phyloP scores from a whole-genome alignment of 92 coral and sea anemone species.

The Heliopora coerulea region DNA sequence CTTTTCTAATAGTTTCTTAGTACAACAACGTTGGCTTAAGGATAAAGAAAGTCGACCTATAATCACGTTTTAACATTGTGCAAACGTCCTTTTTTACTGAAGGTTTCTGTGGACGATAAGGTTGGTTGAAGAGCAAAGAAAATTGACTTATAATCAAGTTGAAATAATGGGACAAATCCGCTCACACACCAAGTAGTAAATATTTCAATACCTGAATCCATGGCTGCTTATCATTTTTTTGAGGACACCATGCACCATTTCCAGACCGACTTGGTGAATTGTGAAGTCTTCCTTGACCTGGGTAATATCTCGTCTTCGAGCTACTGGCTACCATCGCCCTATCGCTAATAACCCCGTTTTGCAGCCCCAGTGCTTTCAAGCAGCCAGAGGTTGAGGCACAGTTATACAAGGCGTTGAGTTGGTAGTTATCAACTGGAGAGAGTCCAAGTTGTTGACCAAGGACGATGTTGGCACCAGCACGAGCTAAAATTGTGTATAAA shows the following conservation, averaged over 20 bases:
- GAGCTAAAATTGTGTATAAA: constrained; percentile 68
- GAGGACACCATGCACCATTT: constrained; percentile 36
- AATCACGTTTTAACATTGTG: too few relatives aligned
- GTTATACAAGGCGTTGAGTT: constrained; percentile 70
- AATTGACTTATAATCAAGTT: too few relatives aligned
- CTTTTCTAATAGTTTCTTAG: too few relatives aligned
- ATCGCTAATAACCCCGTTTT: constrained; percentile 33
- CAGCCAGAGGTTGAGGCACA: constrained; percentile 49
- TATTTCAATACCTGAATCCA: constrained; percentile 18
- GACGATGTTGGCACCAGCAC: constrained; percentile 57
- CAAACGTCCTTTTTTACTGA: too few relatives aligned
- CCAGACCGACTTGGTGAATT: neutral
- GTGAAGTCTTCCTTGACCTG: constrained; percentile 33
- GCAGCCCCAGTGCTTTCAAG: constrained; percentile 39
- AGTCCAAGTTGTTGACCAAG: constrained; percentile 58
- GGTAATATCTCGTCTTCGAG: neutral
- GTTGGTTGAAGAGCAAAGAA: too few relatives aligned
- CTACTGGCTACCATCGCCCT: constrained; percentile 24
- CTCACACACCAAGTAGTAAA: too few relatives aligned
- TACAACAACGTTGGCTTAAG: too few relatives aligned
- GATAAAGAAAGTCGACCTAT: too few relatives aligned
- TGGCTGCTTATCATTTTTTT: neutral
- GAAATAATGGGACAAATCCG: too few relatives aligned
- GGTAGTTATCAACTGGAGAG: constrained; percentile 75
- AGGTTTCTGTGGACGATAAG: too few relatives aligned